Evolutionary conservation across 1,140 invertebrate genomes (phyloP), one percentile per base, ranked within the genome.

Genomic region (Plodia interpunctella): DNA sequence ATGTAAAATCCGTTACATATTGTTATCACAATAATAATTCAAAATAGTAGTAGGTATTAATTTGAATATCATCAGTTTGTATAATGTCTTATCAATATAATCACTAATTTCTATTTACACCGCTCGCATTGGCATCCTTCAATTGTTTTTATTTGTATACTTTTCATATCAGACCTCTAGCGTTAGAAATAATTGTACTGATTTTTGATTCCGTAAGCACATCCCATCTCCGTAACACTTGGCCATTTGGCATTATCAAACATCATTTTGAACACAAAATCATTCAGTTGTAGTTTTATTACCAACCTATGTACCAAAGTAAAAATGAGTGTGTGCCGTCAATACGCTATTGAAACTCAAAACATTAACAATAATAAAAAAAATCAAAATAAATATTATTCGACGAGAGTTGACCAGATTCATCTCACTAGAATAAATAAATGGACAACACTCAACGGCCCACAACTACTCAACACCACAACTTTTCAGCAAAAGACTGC

Each of bases 381-480:
- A 3, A 35, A 5, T 35, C 32, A 50, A 50, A 50, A 19, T 56
- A 44, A 19, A 44, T 20, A 25, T 25, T 25, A 25, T 25, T 25
- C 21, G 21, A 56, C 38, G 44, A 57, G 30, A 35, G 35, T 49
- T 59, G 57, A 59, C 49, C 57, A 59, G 57, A 59, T 59, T 59
- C 49, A 20, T 58, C 28, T 18, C 30, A 32, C 44, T 17, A 35
- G 32, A 35, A 53, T 9, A 25, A 21, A 53, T 21, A 32, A 32
- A 32, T 9, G 6, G 30, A 10, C 30, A 10, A 3, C 30, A 32
- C 6, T 32, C 30, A 32, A 32, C 30, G 30, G 30, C 11, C 11
- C 30, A 32, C 30, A 32, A 28, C n/a, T n/a, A n/a, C n/a, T n/a
- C n/a, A n/a, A n/a, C n/a, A n/a, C n/a, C n/a, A n/a, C n/a, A n/a